These are phyloP conservation scores for Gasterosteus nipponicus DNA, from an alignment of 2,113 vertebrate species.

Conservation along the genomic window DNA sequence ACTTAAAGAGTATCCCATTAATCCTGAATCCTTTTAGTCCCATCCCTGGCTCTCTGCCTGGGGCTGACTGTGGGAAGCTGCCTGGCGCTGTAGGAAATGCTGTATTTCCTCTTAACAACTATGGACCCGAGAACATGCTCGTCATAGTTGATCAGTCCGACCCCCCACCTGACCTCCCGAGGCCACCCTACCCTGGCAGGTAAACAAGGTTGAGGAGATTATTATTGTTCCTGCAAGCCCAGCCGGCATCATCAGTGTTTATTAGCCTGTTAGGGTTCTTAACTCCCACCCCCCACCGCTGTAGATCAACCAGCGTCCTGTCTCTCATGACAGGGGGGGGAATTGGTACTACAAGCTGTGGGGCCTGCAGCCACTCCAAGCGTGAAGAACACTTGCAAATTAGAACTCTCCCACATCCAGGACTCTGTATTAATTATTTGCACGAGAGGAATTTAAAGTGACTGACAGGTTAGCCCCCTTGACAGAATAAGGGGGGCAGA, in stretches of 20 bases:
- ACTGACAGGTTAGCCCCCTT: slow-evolving; percentile 78
- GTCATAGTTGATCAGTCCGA: slow-evolving; percentile 54
- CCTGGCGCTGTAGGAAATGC: slow-evolving; percentile 46
- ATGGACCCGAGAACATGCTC: slow-evolving; percentile 35
- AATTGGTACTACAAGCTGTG: slow-evolving; percentile 80
- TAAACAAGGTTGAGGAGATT: slow-evolving; percentile 78
- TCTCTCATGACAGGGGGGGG: slow-evolving; percentile 76
- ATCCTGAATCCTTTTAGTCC: background rate
- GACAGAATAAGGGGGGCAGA: slow-evolving; percentile 38
- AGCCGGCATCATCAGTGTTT: slow-evolving; percentile 71
- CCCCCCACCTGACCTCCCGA: background rate
- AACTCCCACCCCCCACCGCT: slow-evolving; percentile 51
- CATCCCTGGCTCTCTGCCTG: slow-evolving; percentile 29
- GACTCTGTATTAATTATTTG: slow-evolving; percentile 82
- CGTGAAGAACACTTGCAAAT: slow-evolving; percentile 85
- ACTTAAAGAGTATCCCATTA: slow-evolving; percentile 5
- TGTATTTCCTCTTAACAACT: slow-evolving; percentile 45
- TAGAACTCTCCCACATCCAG: slow-evolving; percentile 77
- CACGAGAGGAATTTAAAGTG: slow-evolving; percentile 80
- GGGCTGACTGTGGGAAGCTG: slow-evolving; percentile 4
- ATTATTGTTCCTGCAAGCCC: slow-evolving; percentile 73
- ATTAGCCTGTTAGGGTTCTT: slow-evolving; percentile 75
- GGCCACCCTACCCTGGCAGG: slow-evolving; percentile 60
- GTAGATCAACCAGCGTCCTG: slow-evolving; percentile 76
- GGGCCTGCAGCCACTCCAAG: slow-evolving; percentile 76